Percentiles rank a stretch among this genome's conserved stretches.
These are phyloP conservation scores for Pseudochaenichthys georgianus DNA, from an alignment of 2,797 vertebrate genomes.

Conservation along the genomic window DNA sequence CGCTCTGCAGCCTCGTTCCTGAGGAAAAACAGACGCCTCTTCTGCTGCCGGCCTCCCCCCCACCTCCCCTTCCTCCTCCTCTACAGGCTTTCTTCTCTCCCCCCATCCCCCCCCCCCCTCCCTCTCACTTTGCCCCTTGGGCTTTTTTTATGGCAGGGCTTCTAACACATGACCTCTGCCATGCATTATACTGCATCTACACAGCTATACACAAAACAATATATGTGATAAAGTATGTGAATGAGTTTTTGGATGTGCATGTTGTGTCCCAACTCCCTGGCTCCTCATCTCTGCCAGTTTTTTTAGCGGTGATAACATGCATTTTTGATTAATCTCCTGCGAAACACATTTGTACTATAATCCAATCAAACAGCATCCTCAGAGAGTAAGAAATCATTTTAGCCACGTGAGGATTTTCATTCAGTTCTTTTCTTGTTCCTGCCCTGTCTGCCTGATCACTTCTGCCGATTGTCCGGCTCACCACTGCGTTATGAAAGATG, in stretches of 20 bases:
- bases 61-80: conserved; percentile 22
- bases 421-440: conserved; percentile 27
- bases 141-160: conserved; percentile 71
- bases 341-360: conserved; percentile 66
- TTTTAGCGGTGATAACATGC: conserved; percentile 51
- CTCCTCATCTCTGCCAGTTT: conserved; percentile 25
- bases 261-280: conserved; percentile 36
- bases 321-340: conserved; percentile 67
- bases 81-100: conserved; percentile 47
- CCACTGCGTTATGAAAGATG: conserved; percentile 45
- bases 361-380: conserved; percentile 68
- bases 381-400: conserved; percentile 69
- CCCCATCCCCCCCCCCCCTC: conserved; percentile 3
- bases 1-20: conserved; percentile 63
- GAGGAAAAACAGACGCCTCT: conserved; percentile 84
- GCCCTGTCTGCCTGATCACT: conserved; percentile 8
- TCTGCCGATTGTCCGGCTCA: conserved; percentile 58
- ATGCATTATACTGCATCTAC: conserved; percentile 73
- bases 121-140: conserved; percentile 55
- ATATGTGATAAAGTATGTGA: conserved; percentile 22
- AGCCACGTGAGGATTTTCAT: conserved; percentile 39
- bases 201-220: conserved; percentile 51
- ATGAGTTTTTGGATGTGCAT: neutral
- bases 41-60: conserved; percentile 53
- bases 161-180: conserved; percentile 79